Conservation (phyloP, 2,888 invertebrate genomes). For the Macrosiphum euphorbiae region DNA sequence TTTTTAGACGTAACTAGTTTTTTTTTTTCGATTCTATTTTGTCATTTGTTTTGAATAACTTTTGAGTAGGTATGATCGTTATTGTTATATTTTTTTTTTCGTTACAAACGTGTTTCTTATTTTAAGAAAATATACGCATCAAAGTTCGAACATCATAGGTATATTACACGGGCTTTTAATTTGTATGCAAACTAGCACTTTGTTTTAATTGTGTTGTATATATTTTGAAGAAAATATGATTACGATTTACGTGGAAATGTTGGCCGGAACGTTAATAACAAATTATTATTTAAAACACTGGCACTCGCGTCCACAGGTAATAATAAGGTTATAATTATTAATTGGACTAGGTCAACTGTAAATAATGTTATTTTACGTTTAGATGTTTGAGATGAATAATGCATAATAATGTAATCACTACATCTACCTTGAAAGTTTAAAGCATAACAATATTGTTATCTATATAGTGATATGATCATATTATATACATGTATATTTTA, state of each 20-base stretch:
- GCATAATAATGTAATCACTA: not conserved
- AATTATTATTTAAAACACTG: not conserved
- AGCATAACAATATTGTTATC: not conserved
- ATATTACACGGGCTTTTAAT: no score
- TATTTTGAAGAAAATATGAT: not conserved
- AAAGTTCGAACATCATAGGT: not conserved
- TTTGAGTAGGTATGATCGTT: not conserved
- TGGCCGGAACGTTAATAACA: not conserved
- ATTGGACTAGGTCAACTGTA: constrained; percentile 7
- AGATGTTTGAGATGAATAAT: not conserved
- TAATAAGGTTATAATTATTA: constrained; percentile 18
- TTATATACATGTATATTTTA: not conserved
- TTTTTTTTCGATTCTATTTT: not conserved
- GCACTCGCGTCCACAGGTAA: not conserved
- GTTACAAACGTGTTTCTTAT: not conserved
- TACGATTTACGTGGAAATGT: not conserved
- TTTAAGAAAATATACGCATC: not conserved
- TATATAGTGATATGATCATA: not conserved
- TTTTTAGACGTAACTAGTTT: not conserved
- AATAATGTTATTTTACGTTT: not conserved
- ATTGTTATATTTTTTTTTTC: not conserved
- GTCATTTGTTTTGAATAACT: not conserved
- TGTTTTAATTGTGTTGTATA: not conserved
- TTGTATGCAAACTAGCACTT: not conserved
- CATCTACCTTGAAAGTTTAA: not conserved